Evolutionary conservation across 2,888 invertebrate species (phyloP), one percentile per base, ranked within the genome.

Genomic region (Cephus nigrinus): DNA sequence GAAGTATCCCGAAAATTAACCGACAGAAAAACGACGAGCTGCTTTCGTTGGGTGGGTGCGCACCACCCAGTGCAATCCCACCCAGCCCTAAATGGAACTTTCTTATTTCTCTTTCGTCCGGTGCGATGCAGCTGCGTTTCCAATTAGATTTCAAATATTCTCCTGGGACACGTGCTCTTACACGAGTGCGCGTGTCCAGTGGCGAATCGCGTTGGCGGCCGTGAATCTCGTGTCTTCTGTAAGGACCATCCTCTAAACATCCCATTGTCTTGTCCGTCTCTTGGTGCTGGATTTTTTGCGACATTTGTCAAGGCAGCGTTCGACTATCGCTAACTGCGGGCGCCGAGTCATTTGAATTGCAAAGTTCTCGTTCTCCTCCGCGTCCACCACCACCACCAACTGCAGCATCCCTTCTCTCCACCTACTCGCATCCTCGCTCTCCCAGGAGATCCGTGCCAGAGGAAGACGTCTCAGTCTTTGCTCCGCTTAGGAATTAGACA

Each of bases 181-280:
- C 55, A 55, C 55, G 55, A 23, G 55, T 55, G 55, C 55, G 55
- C 55, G 55, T 55, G 55, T 55, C 55, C 55, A 23, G 55, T 2
- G 23, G 55, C 55, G 55, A 55, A 55, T 55, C 23, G 55, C 55
- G 23, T 55, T 23, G 71, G 71, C 32, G 71, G 33, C 31, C 12
- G 71, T 32, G 71, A 33, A 31, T 31, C 71, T 74, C 79, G 79
- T 81, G 83, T 85, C 85, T 87, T 86, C 88, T 85, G 88, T 86
- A 80, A 86, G 83, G 79, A 84, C 83, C 84, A 84, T 84, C 85
- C 87, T 88, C 88, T 90, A 90, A 90, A 90, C 90, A 90, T 90
- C 90, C 90, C 89, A 90, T 90, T 90, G 90, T 90, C 90, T 90
- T 90, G 90, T 90, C 90, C 88, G 89, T 90, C 90, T 90, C 87